phyloP scores from a whole-genome alignment of 2,797 vertebrate genomes.

The Sphenopsis melanotis region DNA sequence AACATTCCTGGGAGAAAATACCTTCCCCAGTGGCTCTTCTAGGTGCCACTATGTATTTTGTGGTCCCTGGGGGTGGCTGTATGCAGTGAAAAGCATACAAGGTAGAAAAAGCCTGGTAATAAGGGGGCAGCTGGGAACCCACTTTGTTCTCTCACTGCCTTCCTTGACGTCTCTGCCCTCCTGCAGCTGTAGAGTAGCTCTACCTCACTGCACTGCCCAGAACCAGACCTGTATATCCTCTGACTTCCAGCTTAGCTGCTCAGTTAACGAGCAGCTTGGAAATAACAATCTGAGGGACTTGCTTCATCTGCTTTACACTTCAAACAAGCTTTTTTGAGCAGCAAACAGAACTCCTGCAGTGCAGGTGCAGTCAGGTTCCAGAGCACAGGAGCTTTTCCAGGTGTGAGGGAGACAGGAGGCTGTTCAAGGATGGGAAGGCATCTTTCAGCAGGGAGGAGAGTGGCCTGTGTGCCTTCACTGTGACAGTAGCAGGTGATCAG shows the following conservation, averaged over 20 bases:
- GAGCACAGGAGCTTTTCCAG: background rate
- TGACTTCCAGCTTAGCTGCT: background rate
- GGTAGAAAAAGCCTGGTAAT: background rate
- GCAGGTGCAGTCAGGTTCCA: background rate
- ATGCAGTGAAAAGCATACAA: background rate
- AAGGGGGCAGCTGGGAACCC: background rate
- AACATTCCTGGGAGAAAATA: background rate
- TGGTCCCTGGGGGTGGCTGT: background rate
- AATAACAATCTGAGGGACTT: background rate
- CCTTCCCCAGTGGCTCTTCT: background rate
- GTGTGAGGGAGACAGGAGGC: background rate
- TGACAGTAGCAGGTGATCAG: background rate
- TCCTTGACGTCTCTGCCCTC: background rate
- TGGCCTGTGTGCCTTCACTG: background rate
- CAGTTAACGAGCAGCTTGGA: background rate
- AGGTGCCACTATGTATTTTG: background rate
- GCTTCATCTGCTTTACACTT: slow-evolving; percentile 18
- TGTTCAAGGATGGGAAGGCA: background rate
- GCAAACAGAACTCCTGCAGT: background rate
- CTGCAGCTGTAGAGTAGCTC: background rate
- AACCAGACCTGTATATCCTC: background rate
- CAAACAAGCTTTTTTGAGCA: slow-evolving; percentile 25
- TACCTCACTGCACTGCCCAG: background rate
- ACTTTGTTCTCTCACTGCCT: background rate
- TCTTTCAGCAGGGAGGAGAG: background rate